Base-by-base conservation (phyloP, 2,888 invertebrate genomes). In the Lampropteryx suffumata region DNA sequence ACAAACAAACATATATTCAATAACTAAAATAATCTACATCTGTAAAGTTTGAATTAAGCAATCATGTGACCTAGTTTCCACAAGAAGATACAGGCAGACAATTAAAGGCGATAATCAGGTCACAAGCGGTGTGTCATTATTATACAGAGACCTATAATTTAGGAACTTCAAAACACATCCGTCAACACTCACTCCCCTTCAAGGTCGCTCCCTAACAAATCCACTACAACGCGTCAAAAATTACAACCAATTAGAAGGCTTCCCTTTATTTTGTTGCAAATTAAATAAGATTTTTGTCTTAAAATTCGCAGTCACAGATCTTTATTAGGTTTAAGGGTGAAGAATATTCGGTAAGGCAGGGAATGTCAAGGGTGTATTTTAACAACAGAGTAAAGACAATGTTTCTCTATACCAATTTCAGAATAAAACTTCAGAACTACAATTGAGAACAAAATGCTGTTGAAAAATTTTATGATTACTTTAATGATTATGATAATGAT, bases 271-370 rank as follows among this genome's bases (percentile, higher is more conserved):
- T 59, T 60, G 50, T 47, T 43, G 37, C 52, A 55, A 62, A 67
- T 67, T 61, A 59, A 64, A 65, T 64, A 62, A 47, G 49, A 57
- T 62, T 61, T n/a, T 61, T 55, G 57, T 29, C 46, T 59, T 59
- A 60, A 56, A 60, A 57, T 55, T 64, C 40, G 37, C 12, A 36
- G 51, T 46, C 51, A 46, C 36, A 42, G 66, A 67, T 66, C 69
- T 65, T 67, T 67, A 67, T 69, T 67, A 61, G 59, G 65, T 69
- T 67, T 65, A 55, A 47, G 46, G 52, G 62, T 51, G 47, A 41
- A 46, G 55, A 62, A 60, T 65, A 65, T 66, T 65, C 34, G 40
- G 41, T 54, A 50, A 57, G 54, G 44, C 60, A 53, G 58, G n/a
- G 64, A 55, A 26, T 55, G 52, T 48, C 26, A 29, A 11, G 41